Evolutionary conservation across 2,888 invertebrate genomes (phyloP), one percentile per base, ranked within the genome.

Genomic region (Apodemia duryi): DNA sequence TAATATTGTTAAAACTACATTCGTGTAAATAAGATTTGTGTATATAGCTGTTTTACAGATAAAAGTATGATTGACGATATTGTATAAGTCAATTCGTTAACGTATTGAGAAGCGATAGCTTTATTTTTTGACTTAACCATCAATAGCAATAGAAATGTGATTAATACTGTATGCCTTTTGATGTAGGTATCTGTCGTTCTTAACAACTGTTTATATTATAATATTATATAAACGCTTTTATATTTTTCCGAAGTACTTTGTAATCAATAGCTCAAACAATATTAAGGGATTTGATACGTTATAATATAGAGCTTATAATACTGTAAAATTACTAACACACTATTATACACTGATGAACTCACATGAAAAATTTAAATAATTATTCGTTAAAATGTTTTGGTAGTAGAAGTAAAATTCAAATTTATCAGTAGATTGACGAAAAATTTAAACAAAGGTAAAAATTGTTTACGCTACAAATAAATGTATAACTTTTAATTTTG

Each of bases 71-170:
- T 46, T 46, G 11, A 46, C 4, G 10, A 46, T 46, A 46, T 46
- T 46, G 46, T 46, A 46, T 29, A 10, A 35, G 51, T 49, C 41
- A 49, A 63, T 63, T 21, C 49, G 65, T 61, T 38, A 38, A 38
- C 38, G 67, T 32, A 46, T 51, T 64, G 60, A 46, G 43, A 61
- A 29, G 49, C 46, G 43, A 46, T 49, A 28, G 13, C n/a, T 49
- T 29, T 46, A 46, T 46, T 5, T 11, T 46, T 2, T 35, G 38
- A 38, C 35, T 13, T 6, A 46, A 46, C 46, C 29, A 21, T 60
- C 38, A 11, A 66, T 62, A 57, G 66, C 63, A 61, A 61, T 66
- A 64, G 49, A 62, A 41, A 54, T 66, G 63, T 62, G 61, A 62
- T 67, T 49, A 41, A 57, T 57, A 46, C 43, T 62, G 51, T 57